These are phyloP conservation scores for Lethenteron camtschaticum DNA, from an alignment of 2,113 vertebrate species.

Conservation along the genomic window DNA sequence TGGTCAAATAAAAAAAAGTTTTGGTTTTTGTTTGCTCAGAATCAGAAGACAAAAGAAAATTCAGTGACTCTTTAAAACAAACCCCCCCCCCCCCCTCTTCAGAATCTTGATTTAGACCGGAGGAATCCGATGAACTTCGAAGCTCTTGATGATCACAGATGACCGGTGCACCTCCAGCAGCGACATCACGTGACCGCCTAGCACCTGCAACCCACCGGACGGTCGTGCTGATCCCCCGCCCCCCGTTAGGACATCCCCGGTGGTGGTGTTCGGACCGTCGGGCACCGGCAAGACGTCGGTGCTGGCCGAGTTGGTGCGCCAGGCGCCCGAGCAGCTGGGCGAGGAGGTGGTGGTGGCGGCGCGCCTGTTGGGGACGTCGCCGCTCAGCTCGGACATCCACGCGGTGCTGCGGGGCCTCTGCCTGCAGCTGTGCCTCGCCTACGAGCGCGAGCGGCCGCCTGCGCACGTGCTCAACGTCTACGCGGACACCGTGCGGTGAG, in stretches of 20 bases:
- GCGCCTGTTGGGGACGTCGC: constrained; percentile 24
- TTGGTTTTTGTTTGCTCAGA: too few relatives aligned
- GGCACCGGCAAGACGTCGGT: constrained; percentile 39
- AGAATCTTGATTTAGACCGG: too few relatives aligned
- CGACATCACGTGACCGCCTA: too few relatives aligned
- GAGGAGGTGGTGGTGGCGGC: constrained; percentile 16
- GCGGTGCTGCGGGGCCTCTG: constrained; percentile 27
- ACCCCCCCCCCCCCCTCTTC: too few relatives aligned
- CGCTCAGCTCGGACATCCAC: constrained; percentile 18
- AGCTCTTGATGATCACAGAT: too few relatives aligned
- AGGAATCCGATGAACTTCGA: too few relatives aligned
- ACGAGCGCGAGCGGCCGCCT: constrained; percentile 21
- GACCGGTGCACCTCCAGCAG: too few relatives aligned
- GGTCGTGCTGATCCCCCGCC: too few relatives aligned
- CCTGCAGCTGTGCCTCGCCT: constrained; percentile 29
- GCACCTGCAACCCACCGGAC: too few relatives aligned
- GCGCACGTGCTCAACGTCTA: constrained; percentile 17
- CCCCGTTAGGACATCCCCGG: constrained; percentile 14
- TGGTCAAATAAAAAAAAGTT: too few relatives aligned
- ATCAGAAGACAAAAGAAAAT: too few relatives aligned
- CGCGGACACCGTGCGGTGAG: constrained; percentile 14
- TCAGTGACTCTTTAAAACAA: too few relatives aligned
- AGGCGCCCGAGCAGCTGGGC: constrained; percentile 16
- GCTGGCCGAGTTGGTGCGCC: constrained; percentile 26
- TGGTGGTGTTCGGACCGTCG: constrained; percentile 26